phyloP scores from a whole-genome alignment of 2,888 invertebrate genomes.

The Hoplodrina ambigua region DNA sequence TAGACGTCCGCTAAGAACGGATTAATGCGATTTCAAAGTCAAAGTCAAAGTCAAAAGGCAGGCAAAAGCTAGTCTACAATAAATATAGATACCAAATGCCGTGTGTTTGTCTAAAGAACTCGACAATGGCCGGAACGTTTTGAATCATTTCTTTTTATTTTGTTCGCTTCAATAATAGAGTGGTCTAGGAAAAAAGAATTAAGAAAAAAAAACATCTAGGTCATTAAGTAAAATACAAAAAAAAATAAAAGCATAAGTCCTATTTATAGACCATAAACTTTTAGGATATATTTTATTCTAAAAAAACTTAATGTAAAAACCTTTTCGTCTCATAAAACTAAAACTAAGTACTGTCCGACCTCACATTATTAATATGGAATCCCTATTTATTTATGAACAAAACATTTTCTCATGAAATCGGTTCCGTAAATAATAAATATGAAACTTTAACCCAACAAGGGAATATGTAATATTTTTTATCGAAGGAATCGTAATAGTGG shows the following conservation, averaged over 20 bases:
- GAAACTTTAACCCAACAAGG: constrained; percentile 30
- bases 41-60: no score
- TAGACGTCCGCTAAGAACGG: no score
- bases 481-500: constrained; percentile 44
- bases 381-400: constrained; percentile 23
- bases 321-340: constrained; percentile 7
- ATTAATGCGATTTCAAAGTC: no score
- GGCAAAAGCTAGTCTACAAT: no score
- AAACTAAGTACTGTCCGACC: constrained; percentile 10
- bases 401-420: constrained; percentile 30
- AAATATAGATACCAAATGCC: no score
- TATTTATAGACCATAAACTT: not conserved
- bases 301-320: constrained; percentile 13
- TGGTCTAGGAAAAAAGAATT: no score
- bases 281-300: constrained; percentile 4
- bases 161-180: no score
- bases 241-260: not conserved
- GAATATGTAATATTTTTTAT: constrained; percentile 47
- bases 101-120: no score
- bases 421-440: constrained; percentile 41
- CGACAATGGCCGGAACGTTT: no score
- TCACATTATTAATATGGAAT: constrained; percentile 33
- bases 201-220: no score
- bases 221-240: not conserved
- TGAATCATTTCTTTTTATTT: no score